Conservation (phyloP, 2,113 vertebrate genomes). For the Thoracochromis brauschi region DNA sequence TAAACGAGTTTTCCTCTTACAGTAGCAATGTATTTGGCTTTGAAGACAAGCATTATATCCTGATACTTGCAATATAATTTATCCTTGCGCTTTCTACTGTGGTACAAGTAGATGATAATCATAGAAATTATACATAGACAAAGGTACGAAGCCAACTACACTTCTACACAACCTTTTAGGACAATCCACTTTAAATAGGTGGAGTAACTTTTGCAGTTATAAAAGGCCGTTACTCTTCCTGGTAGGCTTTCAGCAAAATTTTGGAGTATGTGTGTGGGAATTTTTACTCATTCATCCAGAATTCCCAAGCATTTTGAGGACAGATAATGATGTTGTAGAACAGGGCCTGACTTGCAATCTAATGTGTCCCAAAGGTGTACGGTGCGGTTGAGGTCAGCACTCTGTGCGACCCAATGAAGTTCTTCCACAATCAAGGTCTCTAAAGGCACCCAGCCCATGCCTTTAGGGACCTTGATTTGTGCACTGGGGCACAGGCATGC, state of each 20-base stretch:
- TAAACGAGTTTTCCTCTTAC: not conserved
- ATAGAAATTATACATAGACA: not conserved
- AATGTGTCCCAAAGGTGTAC: not conserved
- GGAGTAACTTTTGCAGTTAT: not conserved
- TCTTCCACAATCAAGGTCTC: rapidly evolving
- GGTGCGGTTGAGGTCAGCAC: rapidly evolving
- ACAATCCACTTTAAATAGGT: not conserved
- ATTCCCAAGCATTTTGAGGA: not conserved
- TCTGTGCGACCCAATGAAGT: not conserved
- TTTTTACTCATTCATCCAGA: not conserved
- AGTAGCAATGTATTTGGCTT: not conserved
- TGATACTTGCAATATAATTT: not conserved
- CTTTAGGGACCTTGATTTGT: not conserved
- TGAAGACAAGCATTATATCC: not conserved
- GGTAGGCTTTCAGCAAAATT: not conserved
- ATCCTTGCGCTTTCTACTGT: not conserved
- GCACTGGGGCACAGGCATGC: not conserved
- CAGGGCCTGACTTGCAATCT: rapidly evolving
- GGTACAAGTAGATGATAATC: not conserved
- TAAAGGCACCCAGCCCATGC: not conserved
- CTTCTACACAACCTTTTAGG: rapidly evolving
- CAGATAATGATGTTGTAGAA: not conserved
- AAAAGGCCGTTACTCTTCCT: rapidly evolving
- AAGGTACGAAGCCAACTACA: rapidly evolving
- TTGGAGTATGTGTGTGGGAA: not conserved